phyloP scores from a whole-genome alignment of 2,888 invertebrate species.

The Drosophila fulvimacula region DNA sequence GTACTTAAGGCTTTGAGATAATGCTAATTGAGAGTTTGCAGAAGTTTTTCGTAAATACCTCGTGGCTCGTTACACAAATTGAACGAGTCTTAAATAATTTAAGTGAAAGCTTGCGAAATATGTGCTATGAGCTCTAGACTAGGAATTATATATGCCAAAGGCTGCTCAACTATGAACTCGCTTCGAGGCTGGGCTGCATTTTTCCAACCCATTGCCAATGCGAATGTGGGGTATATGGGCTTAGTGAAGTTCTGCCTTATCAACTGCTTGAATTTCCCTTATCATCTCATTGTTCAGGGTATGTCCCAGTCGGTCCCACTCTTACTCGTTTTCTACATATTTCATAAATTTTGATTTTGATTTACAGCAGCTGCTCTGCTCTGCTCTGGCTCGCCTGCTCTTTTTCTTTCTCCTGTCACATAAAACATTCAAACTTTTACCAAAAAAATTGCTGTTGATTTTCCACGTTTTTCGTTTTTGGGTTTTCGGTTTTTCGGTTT shows the following conservation, averaged over 20 bases:
- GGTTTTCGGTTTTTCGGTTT: background rate
- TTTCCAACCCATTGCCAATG: background rate
- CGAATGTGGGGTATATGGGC: background rate
- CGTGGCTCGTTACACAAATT: background rate
- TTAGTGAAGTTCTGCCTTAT: background rate
- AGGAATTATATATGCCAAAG: background rate
- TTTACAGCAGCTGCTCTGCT: conserved; percentile 5
- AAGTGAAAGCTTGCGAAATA: background rate
- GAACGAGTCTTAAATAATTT: background rate
- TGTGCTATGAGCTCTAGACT: background rate
- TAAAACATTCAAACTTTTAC: conserved; percentile 55
- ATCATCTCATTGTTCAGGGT: background rate
- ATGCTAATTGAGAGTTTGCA: conserved; percentile 20
- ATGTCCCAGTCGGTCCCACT: background rate
- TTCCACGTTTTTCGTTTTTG: conserved; percentile 2
- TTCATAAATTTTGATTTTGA: conserved; percentile 38
- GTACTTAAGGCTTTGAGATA: conserved; percentile 5
- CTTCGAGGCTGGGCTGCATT: background rate
- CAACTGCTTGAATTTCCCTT: background rate
- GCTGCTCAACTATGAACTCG: conserved; percentile 4
- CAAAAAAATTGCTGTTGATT: conserved; percentile 19
- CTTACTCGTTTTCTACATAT: background rate
- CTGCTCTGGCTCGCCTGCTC: background rate
- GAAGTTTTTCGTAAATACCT: conserved; percentile 13
- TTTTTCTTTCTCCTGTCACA: conserved; percentile 39